Evolutionary conservation across 2,113 vertebrate genomes (phyloP).

Genomic region (Oxyruncus cristatus): DNA sequence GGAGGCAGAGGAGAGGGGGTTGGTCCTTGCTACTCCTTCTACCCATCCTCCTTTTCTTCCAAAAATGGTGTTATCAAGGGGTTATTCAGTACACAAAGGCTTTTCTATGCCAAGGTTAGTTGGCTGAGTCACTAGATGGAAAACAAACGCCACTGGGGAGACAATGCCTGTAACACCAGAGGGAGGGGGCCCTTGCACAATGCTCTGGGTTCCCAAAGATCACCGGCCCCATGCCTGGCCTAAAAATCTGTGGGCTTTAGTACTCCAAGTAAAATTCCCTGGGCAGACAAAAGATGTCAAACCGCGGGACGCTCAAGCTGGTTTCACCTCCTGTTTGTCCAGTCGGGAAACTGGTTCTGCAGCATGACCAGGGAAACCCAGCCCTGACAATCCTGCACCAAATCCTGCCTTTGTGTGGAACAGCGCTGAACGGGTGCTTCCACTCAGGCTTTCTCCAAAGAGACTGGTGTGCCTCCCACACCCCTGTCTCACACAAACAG

Average conservation of each 20-base stretch:
- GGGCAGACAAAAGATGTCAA: not conserved
- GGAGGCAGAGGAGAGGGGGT: not conserved
- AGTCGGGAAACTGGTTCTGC: not conserved
- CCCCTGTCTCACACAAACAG: not conserved
- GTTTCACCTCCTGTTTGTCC: not conserved
- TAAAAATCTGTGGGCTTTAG: not conserved
- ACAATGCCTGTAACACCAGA: not conserved
- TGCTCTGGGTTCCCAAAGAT: accelerated
- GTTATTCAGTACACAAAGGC: not conserved
- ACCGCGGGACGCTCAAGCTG: accelerated
- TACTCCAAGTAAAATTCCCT: not conserved
- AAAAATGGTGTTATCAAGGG: not conserved
- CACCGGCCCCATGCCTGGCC: not conserved
- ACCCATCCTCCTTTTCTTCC: not conserved
- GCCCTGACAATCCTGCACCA: accelerated
- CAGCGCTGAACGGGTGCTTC: accelerated
- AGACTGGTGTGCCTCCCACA: not conserved
- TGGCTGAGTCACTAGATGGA: not conserved
- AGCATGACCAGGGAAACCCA: not conserved
- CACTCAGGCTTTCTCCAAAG: not conserved
- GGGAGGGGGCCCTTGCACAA: not conserved
- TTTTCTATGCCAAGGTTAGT: not conserved
- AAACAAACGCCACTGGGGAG: not conserved
- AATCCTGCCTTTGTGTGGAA: not conserved
- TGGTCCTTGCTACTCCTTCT: not conserved